Evolutionary conservation across 2,888 invertebrate species (phyloP).

Genomic region (Xestia xanthographa): DNA sequence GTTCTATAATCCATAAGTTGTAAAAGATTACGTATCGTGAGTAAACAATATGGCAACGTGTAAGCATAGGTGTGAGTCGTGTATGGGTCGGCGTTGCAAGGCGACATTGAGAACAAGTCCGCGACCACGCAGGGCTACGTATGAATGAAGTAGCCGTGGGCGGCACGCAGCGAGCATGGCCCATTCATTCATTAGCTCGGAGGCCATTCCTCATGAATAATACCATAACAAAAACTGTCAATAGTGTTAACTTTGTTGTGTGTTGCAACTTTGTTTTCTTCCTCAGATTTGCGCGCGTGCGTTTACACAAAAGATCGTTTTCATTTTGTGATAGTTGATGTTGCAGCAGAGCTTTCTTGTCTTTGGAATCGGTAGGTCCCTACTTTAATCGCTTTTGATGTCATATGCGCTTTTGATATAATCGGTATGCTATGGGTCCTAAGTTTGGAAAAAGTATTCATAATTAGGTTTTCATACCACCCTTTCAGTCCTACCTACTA

Average conservation of each 20-base stretch:
- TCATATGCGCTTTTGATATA: not conserved
- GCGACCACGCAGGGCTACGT: constrained; percentile 85
- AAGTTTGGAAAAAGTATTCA: not conserved
- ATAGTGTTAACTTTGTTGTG: constrained; percentile 77
- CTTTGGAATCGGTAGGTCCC: not conserved
- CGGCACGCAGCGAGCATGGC: constrained; percentile 79
- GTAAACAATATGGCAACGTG: constrained; percentile 40
- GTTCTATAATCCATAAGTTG: constrained; percentile 5
- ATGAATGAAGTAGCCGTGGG: constrained; percentile 89
- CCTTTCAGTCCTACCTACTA: not conserved
- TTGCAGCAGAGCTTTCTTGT: not conserved
- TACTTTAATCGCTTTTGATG: not conserved
- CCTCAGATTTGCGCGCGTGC: constrained; percentile 43
- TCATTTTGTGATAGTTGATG: no score
- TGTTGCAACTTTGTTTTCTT: constrained; percentile 63
- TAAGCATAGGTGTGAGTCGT: constrained; percentile 59
- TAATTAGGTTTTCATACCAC: not conserved
- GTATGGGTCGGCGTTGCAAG: constrained; percentile 69
- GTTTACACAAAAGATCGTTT: not conserved
- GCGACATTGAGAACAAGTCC: constrained; percentile 81
- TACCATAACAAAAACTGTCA: constrained; percentile 86
- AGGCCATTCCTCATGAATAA: constrained; percentile 89
- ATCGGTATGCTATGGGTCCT: not conserved
- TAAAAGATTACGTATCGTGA: constrained; percentile 20
- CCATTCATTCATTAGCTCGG: constrained; percentile 88